Base-by-base conservation (phyloP, 2,113 vertebrate genomes). In the Sinocyclocheilus anshuiensis region DNA sequence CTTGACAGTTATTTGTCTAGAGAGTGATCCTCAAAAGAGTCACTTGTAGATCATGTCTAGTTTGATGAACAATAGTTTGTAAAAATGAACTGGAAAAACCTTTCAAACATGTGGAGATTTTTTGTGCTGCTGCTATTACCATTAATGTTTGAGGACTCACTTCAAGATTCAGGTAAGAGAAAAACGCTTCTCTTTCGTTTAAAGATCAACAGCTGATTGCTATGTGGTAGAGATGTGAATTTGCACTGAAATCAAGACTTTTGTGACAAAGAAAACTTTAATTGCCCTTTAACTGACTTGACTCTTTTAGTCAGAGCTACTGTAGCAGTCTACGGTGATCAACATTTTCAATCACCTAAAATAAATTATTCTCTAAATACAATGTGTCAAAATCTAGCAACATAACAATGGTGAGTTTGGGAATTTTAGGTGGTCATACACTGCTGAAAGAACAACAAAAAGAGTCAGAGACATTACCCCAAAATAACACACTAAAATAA, bases 111-210 rank as follows among this genome's bases (percentile, higher is more conserved):
- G 88, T 71, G 76, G 61, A 81, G 36, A 86, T 4, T 71, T 29
- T 77, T 86, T 86, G 57, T 80, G 76, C 53, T 69, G 39, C 75
- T 86, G 8, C 20, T 84, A 4, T 72, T 92, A 88, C 90, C 86
- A 86, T 80, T 92, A 16, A 53, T 93, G 89, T 88, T 90, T n/a
- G 48, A 82, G 15, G 89, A 86, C 45, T 89, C 90, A 22, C 65
- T 88, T 86, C 93, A 94, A 86, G 79, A 87, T 26, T 83, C 86
- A 1, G 88, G 94, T 94, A 89, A 89, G 93, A 67, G 67, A 18
- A 63, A 63, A 48, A 36, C 12, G 3, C 22, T 33, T 53, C 45
- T 55, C 18, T 65, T 26, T 65, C 15, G 10, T 6, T 42, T 76
- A 26, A 48, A 13, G n/a, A 76, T 45, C 11, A 76, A 50, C 74